Conservation (phyloP, 2,888 invertebrate genomes). For the Cantharis rufa region DNA sequence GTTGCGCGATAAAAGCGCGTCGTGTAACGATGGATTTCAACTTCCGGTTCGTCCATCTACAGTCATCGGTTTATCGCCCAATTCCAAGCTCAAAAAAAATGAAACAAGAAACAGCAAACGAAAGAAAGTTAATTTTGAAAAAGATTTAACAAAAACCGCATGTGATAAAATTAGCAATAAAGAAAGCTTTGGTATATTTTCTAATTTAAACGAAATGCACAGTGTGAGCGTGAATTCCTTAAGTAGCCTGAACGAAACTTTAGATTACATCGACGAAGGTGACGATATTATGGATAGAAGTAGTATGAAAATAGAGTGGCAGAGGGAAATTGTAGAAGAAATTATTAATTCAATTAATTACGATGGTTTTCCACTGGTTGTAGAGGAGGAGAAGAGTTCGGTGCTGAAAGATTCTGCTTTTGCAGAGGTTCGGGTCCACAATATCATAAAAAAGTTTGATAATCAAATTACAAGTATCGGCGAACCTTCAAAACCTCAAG, state of each 20-base stretch:
- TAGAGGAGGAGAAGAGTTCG: background rate
- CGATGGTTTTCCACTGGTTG: background rate
- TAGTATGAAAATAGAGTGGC: conserved; percentile 50
- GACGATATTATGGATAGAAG: conserved; percentile 53
- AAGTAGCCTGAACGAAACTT: conserved; percentile 50
- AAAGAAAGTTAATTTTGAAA: conserved; percentile 51
- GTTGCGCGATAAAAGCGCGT: conserved; percentile 78
- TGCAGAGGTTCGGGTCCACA: conserved; percentile 51
- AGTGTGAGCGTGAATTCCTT: conserved; percentile 53
- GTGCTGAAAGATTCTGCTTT: conserved; percentile 39
- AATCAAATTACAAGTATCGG: conserved; percentile 35
- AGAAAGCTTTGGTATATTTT: conserved; percentile 2
- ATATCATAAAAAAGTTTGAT: conserved; percentile 54
- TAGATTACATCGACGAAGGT: conserved; percentile 54
- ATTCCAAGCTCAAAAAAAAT: conserved; percentile 44
- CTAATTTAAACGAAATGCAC: conserved; percentile 48
- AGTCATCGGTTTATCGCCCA: conserved; percentile 46
- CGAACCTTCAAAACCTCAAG: conserved; percentile 41
- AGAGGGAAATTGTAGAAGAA: conserved; percentile 46
- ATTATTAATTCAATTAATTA: conserved; percentile 34
- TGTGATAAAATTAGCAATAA: background rate
- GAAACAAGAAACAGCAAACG: conserved; percentile 44
- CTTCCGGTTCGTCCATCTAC: conserved; percentile 71
- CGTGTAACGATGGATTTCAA: conserved; percentile 76
- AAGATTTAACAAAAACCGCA: background rate